Evolutionary conservation across 1,140 invertebrate genomes (phyloP).

Genomic region (Stratiolaelaps scimitus): DNA sequence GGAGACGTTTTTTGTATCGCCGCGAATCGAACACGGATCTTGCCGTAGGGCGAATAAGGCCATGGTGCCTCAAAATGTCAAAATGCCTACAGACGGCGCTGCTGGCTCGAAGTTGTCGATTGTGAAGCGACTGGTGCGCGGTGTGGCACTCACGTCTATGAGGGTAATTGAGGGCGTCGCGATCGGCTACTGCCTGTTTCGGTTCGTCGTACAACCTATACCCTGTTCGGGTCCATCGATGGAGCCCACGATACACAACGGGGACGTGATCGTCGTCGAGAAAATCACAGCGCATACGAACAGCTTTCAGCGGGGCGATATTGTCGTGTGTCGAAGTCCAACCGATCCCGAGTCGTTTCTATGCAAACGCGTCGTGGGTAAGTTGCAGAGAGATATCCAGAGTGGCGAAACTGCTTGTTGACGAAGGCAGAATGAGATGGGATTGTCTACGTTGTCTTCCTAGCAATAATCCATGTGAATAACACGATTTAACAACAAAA

Average conservation of each 20-base stretch:
- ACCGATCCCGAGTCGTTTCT: slow-evolving; percentile 62
- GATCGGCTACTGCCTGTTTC: background rate
- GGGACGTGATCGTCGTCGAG: slow-evolving; percentile 68
- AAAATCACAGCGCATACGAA: slow-evolving; percentile 41
- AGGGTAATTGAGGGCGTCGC: background rate
- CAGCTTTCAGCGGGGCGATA: slow-evolving; percentile 34
- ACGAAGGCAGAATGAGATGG: too few relatives aligned
- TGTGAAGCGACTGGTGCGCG: background rate
- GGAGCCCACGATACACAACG: slow-evolving; percentile 68
- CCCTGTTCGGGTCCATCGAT: slow-evolving; percentile 59
- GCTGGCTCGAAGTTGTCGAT: background rate
- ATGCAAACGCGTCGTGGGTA: slow-evolving; percentile 60
- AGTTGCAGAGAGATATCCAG: background rate
- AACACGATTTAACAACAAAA: too few relatives aligned
- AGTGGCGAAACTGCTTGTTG: too few relatives aligned
- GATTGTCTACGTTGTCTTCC: too few relatives aligned
- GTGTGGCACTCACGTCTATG: background rate
- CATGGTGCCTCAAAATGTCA: too few relatives aligned
- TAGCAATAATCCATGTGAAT: too few relatives aligned
- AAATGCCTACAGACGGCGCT: too few relatives aligned
- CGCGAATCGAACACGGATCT: too few relatives aligned
- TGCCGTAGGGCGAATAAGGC: too few relatives aligned
- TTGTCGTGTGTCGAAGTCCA: slow-evolving; percentile 50
- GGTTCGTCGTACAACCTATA: slow-evolving; percentile 38
- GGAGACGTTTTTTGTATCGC: too few relatives aligned